Conservation (phyloP, 2,797 vertebrate species). For the Numenius phaeopus region DNA sequence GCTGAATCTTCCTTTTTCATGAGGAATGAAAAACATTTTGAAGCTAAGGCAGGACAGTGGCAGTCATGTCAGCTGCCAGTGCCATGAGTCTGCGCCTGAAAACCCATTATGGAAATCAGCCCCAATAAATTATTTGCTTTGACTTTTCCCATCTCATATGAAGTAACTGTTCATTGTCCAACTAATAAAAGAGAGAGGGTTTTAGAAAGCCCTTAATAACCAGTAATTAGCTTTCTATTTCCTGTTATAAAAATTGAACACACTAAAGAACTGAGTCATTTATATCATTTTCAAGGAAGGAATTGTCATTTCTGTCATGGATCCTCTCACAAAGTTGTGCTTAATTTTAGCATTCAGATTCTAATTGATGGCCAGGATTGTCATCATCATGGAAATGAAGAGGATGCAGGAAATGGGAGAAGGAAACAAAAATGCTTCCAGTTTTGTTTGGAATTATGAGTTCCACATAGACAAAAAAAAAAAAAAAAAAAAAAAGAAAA, state of each 20-base stretch:
- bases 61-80: slow-evolving; percentile 56
- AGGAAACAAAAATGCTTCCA: slow-evolving; percentile 6
- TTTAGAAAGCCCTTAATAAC: slow-evolving; percentile 79
- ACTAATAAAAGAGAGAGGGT: slow-evolving; percentile 60
- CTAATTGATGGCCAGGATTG: not conserved
- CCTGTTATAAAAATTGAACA: slow-evolving; percentile 81
- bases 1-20: not conserved
- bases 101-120: slow-evolving; percentile 75
- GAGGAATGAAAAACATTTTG: slow-evolving; percentile 57
- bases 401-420: slow-evolving; percentile 46
- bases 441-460: slow-evolving; percentile 32
- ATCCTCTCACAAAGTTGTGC: slow-evolving; percentile 47
- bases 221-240: slow-evolving; percentile 84
- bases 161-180: slow-evolving; percentile 80
- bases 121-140: slow-evolving; percentile 83
- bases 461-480: not conserved
- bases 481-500: fast-evolving
- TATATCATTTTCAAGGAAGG: slow-evolving; percentile 64
- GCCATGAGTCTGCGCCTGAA: slow-evolving; percentile 66
- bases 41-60: slow-evolving; percentile 38
- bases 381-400: slow-evolving; percentile 21
- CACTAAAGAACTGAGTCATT: slow-evolving; percentile 71
- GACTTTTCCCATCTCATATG: slow-evolving; percentile 74
- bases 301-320: slow-evolving; percentile 55
- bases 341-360: slow-evolving; percentile 77